These are phyloP conservation scores for Apamea sordens DNA, from an alignment of 2,888 invertebrate genomes.

Conservation along the genomic window DNA sequence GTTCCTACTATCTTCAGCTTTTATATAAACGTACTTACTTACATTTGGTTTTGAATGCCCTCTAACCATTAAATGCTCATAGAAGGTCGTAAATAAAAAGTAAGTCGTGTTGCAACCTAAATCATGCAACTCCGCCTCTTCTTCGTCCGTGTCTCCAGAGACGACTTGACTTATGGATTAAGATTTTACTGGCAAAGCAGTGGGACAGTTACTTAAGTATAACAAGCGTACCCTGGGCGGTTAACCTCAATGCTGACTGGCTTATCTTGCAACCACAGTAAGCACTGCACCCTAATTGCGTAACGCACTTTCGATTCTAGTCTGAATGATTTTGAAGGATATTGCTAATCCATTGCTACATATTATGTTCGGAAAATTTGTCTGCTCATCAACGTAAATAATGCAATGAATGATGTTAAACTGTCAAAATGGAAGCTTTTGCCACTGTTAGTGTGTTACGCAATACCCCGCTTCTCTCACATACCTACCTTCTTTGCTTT, in stretches of 20 bases:
- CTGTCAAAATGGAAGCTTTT: too few relatives aligned
- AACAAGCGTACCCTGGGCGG: neutral
- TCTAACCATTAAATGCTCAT: constrained; percentile 30
- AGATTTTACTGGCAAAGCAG: constrained; percentile 43
- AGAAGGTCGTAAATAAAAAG: constrained; percentile 49
- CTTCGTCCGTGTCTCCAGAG: constrained; percentile 48
- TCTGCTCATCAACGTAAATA: too few relatives aligned
- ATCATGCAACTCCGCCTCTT: constrained; percentile 45
- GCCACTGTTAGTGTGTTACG: too few relatives aligned
- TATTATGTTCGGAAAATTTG: too few relatives aligned
- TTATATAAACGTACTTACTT: neutral
- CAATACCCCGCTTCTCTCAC: neutral
- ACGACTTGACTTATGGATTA: constrained; percentile 49
- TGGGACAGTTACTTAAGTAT: constrained; percentile 4
- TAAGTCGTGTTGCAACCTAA: constrained; percentile 41
- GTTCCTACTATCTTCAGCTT: neutral
- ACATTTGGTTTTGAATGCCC: constrained; percentile 5
- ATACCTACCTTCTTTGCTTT: neutral
- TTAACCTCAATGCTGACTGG: neutral
- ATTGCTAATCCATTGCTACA: neutral
- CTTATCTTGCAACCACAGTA: neutral
- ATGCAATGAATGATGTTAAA: too few relatives aligned
- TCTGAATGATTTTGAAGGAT: neutral
- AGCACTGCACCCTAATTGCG: neutral
- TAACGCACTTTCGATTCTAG: neutral